Evolutionary conservation across 1,140 invertebrate genomes (phyloP).

Genomic region (Triops cancriformis): DNA sequence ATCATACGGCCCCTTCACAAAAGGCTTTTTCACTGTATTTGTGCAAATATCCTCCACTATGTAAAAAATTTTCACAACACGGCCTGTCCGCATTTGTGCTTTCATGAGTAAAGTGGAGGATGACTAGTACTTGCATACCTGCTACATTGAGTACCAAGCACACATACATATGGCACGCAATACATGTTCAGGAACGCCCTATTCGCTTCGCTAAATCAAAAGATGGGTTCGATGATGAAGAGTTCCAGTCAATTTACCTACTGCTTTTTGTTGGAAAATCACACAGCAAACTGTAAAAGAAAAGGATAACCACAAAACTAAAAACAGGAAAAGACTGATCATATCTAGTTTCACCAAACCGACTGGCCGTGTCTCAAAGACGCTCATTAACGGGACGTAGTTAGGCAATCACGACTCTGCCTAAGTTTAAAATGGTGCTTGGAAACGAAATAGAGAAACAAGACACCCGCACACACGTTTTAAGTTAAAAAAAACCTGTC

Average conservation of each 20-base stretch:
- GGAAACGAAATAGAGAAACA: too few relatives aligned
- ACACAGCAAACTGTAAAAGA: background rate
- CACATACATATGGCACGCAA: background rate
- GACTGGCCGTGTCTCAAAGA: background rate
- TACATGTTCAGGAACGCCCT: background rate
- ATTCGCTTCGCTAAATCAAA: background rate
- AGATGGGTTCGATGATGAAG: background rate
- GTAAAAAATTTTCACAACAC: background rate
- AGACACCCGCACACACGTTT: too few relatives aligned
- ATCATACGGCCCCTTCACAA: background rate
- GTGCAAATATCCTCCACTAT: constrained; percentile 3
- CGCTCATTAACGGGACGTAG: too few relatives aligned
- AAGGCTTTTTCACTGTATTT: background rate
- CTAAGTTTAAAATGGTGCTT: too few relatives aligned
- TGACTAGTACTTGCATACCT: background rate
- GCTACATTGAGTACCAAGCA: background rate
- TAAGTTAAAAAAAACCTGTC: too few relatives aligned
- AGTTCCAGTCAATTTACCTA: background rate
- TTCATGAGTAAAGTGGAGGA: background rate
- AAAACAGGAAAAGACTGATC: background rate
- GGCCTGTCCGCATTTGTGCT: background rate
- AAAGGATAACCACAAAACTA: background rate
- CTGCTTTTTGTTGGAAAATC: background rate
- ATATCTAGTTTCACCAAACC: background rate
- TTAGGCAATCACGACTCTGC: too few relatives aligned